Base-by-base conservation (phyloP, 2,888 invertebrate genomes). In the Brachylomia viminalis region DNA sequence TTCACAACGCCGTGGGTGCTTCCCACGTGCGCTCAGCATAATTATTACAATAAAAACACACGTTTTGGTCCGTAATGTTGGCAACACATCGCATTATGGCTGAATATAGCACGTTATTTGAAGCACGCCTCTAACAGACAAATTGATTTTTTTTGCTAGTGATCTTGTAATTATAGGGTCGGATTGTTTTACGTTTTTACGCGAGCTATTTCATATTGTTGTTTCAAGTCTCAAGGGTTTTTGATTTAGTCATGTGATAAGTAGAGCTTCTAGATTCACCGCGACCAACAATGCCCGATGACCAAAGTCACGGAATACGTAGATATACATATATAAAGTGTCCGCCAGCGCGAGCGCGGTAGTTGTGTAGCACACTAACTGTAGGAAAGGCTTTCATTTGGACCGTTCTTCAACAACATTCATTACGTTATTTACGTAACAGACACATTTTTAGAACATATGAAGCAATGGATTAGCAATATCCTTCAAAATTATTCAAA, bases 1-100 rank as follows among this genome's bases (percentile, higher is more conserved):
- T 83, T 91, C 91, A 91, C 77, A 72, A 56, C 79, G 82, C 78
- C 81, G 92, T 92, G 92, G 92, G 92, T 89, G 90, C 89, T 86
- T 84, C 92, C 92, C 90, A 92, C 92, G 83, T 84, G 74, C 75
- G 77, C 73, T 69, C 75, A 7, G 52, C 74, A 86, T 88, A 85
- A 89, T 91, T 90, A 91, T 91, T 84, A 90, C 86, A 88, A 89
- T 90, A 90, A 87, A 89, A 90, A 86, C 89, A 86, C 79, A 72
- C 87, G 85, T 86, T 88, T 88, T 83, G 80, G 87, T 86, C 82
- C 83, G 83, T 87, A 85, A 87, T 82, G 80, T 72, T 75, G 82
- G 87, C 72, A 69, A 78, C 67, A 84, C 82, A 71, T 52, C 64
- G 72, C 74, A 72, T 82, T 87, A 87, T 84, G 74, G 17, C 80